Evolutionary conservation across 2,797 vertebrate genomes (phyloP).

Genomic region (Halcyon chelicuti): DNA sequence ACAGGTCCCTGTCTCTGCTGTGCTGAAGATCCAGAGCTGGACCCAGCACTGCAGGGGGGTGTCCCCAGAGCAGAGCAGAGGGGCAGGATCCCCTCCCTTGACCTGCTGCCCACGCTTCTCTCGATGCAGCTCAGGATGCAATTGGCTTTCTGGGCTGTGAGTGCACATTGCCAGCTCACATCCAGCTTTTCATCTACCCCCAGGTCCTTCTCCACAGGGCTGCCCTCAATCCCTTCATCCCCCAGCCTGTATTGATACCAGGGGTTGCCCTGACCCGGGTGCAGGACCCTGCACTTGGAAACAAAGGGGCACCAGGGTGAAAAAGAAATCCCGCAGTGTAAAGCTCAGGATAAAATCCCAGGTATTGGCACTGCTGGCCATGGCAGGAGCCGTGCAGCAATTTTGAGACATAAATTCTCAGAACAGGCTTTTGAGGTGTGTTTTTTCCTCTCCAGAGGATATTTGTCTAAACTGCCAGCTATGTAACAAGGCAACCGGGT

Average conservation of each 20-base stretch:
- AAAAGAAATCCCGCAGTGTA: neutral
- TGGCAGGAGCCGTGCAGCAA: fast-evolving
- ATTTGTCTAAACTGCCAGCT: neutral
- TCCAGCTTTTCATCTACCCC: neutral
- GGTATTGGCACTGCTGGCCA: neutral
- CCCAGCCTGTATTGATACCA: fast-evolving
- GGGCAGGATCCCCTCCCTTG: neutral
- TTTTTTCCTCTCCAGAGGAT: neutral
- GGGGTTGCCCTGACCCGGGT: neutral
- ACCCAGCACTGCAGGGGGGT: fast-evolving
- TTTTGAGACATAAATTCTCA: neutral
- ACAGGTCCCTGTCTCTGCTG: neutral
- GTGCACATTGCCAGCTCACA: fast-evolving
- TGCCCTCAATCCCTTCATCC: neutral
- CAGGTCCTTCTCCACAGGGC: neutral
- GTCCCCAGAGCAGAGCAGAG: neutral
- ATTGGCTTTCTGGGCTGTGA: neutral
- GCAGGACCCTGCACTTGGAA: neutral
- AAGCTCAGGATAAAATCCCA: neutral
- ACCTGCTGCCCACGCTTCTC: fast-evolving
- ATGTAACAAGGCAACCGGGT: neutral
- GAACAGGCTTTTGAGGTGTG: neutral
- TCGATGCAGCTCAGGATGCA: neutral
- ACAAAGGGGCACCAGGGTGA: neutral
- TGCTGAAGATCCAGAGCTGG: neutral